phyloP scores from a whole-genome alignment of 2,888 invertebrate genomes.

The Idaea straminata region DNA sequence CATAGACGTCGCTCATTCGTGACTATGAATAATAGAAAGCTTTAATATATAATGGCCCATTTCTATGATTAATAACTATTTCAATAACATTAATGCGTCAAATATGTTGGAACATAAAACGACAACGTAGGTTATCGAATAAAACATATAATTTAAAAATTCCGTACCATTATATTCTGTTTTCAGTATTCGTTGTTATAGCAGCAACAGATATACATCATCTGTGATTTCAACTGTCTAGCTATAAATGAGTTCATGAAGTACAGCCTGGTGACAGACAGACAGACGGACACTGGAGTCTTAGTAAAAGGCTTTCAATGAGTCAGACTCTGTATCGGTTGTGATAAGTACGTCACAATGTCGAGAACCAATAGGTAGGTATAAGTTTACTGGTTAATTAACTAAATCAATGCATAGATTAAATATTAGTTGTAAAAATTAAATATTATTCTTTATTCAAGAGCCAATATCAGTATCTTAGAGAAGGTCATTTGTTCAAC shows the following conservation, averaged over 20 bases:
- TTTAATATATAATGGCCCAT: slow-evolving; percentile 12
- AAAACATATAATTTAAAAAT: neutral
- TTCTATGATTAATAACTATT: slow-evolving; percentile 12
- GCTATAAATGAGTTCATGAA: too few species aligned
- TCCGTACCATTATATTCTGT: too few species aligned
- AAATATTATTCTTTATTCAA: neutral
- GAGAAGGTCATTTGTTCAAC: slow-evolving; percentile 18
- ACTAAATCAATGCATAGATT: too few species aligned
- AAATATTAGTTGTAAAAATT: too few species aligned
- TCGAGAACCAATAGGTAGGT: neutral
- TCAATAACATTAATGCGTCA: slow-evolving; percentile 7
- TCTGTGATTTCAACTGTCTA: too few species aligned
- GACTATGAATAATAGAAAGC: neutral
- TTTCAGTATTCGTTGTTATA: too few species aligned
- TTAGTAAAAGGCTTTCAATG: slow-evolving; percentile 2
- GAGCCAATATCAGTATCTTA: slow-evolving; percentile 5
- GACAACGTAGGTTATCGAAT: neutral
- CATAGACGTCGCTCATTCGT: neutral
- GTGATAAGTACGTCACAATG: slow-evolving; percentile 3
- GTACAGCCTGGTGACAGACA: too few species aligned
- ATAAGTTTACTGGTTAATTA: too few species aligned
- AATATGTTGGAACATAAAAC: neutral
- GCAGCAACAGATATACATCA: too few species aligned
- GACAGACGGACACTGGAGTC: too few species aligned
- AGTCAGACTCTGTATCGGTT: neutral